Evolutionary conservation across 2,797 vertebrate genomes (phyloP).

Genomic region (Numenius phaeopus): DNA sequence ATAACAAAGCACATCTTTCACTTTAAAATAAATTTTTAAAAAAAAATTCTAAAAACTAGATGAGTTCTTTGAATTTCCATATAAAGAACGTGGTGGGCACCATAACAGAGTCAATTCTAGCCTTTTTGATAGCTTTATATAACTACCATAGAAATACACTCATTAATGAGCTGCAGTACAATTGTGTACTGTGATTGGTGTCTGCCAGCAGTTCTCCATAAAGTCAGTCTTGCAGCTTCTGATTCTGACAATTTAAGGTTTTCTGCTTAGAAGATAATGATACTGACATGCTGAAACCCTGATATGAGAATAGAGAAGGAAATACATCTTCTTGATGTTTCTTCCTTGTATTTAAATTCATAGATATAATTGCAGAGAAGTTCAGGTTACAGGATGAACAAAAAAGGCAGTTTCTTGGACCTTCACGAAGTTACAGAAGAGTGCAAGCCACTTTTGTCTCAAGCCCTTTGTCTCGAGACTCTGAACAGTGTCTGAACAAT

Average conservation of each 20-base stretch:
- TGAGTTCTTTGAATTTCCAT: conserved; percentile 11
- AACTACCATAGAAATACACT: background rate
- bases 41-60: conserved; percentile 29
- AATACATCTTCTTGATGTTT: background rate
- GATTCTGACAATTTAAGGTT: background rate
- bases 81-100: background rate
- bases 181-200: background rate
- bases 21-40: conserved; percentile 73
- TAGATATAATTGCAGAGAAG: background rate
- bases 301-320: background rate
- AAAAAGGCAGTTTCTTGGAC: background rate
- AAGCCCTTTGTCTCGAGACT: background rate
- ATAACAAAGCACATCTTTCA: conserved; percentile 55
- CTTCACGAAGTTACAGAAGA: background rate
- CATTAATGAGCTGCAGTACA: background rate
- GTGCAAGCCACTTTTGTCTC: background rate
- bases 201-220: background rate
- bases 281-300: background rate
- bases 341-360: background rate
- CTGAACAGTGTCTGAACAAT: background rate
- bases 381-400: background rate
- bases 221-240: background rate
- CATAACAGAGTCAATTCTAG: background rate
- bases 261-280: background rate
- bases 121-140: background rate